Base-by-base conservation (phyloP, 2,888 invertebrate genomes). In the Pachliopta kotzebuea region DNA sequence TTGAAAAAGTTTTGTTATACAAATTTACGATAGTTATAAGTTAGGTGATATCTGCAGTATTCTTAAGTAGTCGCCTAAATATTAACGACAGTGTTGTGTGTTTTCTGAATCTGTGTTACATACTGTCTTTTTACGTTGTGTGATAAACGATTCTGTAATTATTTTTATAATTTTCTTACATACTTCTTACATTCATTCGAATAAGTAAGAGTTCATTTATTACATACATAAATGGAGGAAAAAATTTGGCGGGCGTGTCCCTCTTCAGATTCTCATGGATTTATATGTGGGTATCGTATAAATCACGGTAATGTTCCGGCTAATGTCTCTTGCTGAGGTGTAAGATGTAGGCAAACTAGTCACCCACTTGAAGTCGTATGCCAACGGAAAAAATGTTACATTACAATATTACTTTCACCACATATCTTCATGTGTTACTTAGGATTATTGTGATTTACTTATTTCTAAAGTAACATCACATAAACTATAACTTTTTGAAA, bases 231-330 rank as follows among this genome's bases (percentile, higher is more conserved):
- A 75, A 73, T 73, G 74, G 69, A 72, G 71, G 74, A 76, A 80
- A 80, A 79, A 80, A 80, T 77, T 81, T 76, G 77, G 77, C 76
- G 82, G 74, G 77, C 81, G 77, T 81, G 78, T 77, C 79, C 72
- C 66, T 71, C 74, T 71, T 71, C 76, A 72, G 72, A 75, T 77
- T 79, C 79, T 76, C 74, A 68, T 76, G 79, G 81, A 85, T 86
- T 85, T 86, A 84, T 84, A 77, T 77, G 75, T 74, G 77, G 76
- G 78, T 76, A 76, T 74, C 65, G 71, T 74, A 81, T 86, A 86
- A 86, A 86, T 86, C 86, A 85, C 84, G 78, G 80, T 86, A 86
- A 86, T 86, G 85, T 83, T 72, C 82, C 80, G 80, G 72, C 77
- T 85, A 84, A 84, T 85, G 83, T 82, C 76, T 69, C 72, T 66